Evolutionary conservation across 2,888 invertebrate species (phyloP), one percentile per base, ranked within the genome.

Genomic region (Dicranocentrus wangi): DNA sequence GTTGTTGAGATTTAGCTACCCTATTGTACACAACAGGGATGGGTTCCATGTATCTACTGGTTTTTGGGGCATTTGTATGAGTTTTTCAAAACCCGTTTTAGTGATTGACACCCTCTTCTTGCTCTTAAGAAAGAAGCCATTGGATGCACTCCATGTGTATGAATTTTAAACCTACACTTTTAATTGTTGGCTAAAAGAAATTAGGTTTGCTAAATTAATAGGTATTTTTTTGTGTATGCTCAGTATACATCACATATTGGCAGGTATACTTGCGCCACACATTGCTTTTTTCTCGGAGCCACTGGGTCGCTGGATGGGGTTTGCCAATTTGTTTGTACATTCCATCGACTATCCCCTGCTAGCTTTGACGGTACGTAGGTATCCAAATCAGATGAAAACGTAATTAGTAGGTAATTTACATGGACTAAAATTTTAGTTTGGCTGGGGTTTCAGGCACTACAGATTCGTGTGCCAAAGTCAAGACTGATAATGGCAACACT

Each of bases 131-230:
- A 76, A 75, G 21, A 75, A 75, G 32, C 75, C 66, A 1, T 55
- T 75, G 7, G 75, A 75, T 28, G 75, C 75, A 10, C 13, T 58
- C 1, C 75, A 75, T n/a, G 1, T 75, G 75, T 66, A 25, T 66
- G 58, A 58, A 25, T 13, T 27, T 7, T 58, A 21, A 32, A 32
- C 23, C 17, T 39, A n/a, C 2, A 1, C 21, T 39, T 23, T 28
- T n/a, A 51, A n/a, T 8, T 51, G 13, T 39, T 13, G 39, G 5
- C 5, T 15, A 21, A 25, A 5, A 75, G 75, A n/a, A n/a, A n/a
- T n/a, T n/a, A n/a, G 10, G 21, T 58, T 8, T 25, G 32, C 32
- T 25, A 28, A 39, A 65, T 10, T 65, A 42, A 32, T 61, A 3
- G 13, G 13, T 61, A n/a, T 3, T 27, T 2, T 17, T 42, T 63